Evolutionary conservation across 2,797 vertebrate species (phyloP).

Genomic region (Gymnoscopelus braueri): DNA sequence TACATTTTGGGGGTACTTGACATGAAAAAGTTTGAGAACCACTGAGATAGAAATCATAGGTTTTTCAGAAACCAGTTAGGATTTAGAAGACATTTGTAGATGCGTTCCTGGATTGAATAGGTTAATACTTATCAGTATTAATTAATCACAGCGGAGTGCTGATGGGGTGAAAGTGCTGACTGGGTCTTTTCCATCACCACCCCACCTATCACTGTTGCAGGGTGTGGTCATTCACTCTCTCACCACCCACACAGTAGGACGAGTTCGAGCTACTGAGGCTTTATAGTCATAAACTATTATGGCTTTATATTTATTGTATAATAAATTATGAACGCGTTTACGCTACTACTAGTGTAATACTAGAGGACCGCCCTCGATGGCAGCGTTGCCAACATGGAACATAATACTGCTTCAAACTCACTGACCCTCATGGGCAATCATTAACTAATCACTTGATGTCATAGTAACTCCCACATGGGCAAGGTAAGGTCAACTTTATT

Average conservation of each 20-base stretch:
- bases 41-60: no score
- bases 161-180: no score
- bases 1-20: no score
- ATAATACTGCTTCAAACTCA: slow-evolving; percentile 1
- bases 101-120: no score
- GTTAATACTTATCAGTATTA: no score
- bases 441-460: slow-evolving; percentile 21
- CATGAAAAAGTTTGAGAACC: no score
- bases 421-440: slow-evolving; percentile 52
- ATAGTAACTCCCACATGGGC: background rate
- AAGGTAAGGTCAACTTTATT: no score
- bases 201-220: background rate
- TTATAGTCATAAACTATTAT: no score
- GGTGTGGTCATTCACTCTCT: slow-evolving; percentile 7
- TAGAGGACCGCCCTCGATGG: background rate
- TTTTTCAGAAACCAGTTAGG: no score
- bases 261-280: slow-evolving; percentile 29
- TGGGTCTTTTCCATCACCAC: slow-evolving; percentile 13
- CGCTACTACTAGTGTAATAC: background rate
- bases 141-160: no score
- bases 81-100: no score
- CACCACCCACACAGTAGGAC: slow-evolving; percentile 13
- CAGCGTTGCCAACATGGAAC: slow-evolving; percentile 7
- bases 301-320: slow-evolving; percentile 62
- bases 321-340: slow-evolving; percentile 33